These are phyloP conservation scores for Petrocephalus microphthalmus DNA, from an alignment of 2,113 vertebrate species.

Conservation along the genomic window DNA sequence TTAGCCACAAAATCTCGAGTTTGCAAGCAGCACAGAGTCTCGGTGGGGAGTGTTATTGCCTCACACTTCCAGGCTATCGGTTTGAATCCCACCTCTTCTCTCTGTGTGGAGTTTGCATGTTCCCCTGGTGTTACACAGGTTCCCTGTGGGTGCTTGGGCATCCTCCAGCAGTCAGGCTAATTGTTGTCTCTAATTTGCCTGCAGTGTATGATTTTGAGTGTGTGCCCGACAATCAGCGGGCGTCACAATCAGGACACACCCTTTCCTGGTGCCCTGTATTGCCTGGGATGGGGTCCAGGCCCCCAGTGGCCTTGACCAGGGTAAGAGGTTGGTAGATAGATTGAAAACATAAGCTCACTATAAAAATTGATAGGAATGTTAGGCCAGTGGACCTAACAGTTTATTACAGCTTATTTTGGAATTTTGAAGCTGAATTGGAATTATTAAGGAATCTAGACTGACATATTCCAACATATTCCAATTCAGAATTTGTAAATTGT, in stretches of 20 bases:
- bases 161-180: not conserved
- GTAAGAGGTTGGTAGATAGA: not conserved
- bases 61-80: not conserved
- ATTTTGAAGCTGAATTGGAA: not conserved
- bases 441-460: not conserved
- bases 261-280: not conserved
- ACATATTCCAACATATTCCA: not conserved
- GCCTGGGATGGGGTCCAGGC: not conserved
- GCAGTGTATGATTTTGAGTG: not conserved
- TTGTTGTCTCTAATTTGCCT: not conserved
- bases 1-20: not conserved
- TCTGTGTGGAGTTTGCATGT: not conserved
- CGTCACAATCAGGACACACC: not conserved
- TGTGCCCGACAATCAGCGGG: not conserved
- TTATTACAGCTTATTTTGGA: not conserved
- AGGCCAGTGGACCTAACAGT: not conserved
- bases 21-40: not conserved
- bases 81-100: not conserved
- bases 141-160: not conserved
- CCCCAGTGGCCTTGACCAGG: not conserved
- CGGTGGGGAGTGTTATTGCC: not conserved
- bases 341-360: not conserved
- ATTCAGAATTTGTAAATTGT: not conserved
- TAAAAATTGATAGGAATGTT: not conserved
- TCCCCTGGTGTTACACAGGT: not conserved